phyloP scores from a whole-genome alignment of 2,797 vertebrate genomes.

The Leptatherina wallacei region DNA sequence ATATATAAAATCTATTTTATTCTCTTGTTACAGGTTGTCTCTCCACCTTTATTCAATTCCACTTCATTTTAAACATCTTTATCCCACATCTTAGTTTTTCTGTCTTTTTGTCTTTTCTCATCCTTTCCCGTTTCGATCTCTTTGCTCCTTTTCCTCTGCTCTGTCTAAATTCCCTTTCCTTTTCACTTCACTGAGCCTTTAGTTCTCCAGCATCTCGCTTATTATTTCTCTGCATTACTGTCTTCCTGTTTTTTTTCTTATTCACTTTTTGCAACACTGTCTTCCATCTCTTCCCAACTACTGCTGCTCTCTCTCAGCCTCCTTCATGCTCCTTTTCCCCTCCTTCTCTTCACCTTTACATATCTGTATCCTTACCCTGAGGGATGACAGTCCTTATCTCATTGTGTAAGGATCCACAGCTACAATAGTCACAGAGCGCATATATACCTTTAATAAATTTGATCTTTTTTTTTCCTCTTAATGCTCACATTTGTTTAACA shows the following conservation, averaged over 20 bases:
- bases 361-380: constrained; percentile 49
- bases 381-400: constrained; percentile 48
- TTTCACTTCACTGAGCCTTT: not conserved
- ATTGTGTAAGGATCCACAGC: constrained; percentile 63
- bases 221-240: not conserved
- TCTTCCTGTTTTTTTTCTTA: not conserved
- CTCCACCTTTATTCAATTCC: not conserved
- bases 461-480: constrained; percentile 26
- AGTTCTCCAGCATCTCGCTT: constrained; percentile 9
- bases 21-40: constrained; percentile 1
- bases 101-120: not conserved
- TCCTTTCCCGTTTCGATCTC: not conserved
- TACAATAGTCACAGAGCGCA: constrained; percentile 30
- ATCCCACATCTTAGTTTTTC: not conserved
- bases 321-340: constrained; percentile 11
- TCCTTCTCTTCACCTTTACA: constrained; percentile 38
- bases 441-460: constrained; percentile 47
- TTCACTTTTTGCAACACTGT: constrained; percentile 1
- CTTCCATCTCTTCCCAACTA: not conserved
- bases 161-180: not conserved
- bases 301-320: constrained; percentile 5
- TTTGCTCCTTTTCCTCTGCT: constrained; percentile 10
- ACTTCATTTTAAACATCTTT: not conserved
- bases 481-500: constrained; percentile 36
- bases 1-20: too few species aligned